Base-by-base conservation (phyloP, 2,888 invertebrate genomes). In the Tiliacea citrago region DNA sequence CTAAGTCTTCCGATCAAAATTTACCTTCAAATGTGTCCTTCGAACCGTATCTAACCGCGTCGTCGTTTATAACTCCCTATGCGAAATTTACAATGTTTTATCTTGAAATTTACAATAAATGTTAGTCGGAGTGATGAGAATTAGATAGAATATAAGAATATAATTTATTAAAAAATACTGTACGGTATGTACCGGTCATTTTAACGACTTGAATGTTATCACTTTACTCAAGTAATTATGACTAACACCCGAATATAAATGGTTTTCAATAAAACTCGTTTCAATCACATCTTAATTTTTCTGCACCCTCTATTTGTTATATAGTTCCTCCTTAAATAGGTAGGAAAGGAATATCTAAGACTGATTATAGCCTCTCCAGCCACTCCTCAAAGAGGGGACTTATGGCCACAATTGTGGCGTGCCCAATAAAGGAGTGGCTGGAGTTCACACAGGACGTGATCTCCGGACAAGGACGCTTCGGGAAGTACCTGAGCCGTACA, bases 171-270 rank as follows among this genome's bases (percentile, higher is more conserved):
- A 79, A 39, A 61, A 84, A 69, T 82, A 88, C 88, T 90, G 89
- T 85, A 87, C 90, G 91, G 91, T 89, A 88, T 88, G 88, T 91
- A 88, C 92, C 91, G 88, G 81, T 91, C 83, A 89, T 90, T 93
- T 91, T 90, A 92, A 92, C 88, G 90, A 94, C 92, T 93, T 94
- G 91, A 92, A 95, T 95, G 94, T 95, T 95, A 94, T 94, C 93
- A 95, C 93, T 94, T 93, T 94, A 94, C 93, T 96, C 94, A 92
- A 93, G 92, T 92, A 93, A 90, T 93, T 93, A 90, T 84, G 92
- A 89, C 84, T 91, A 92, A 94, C 93, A 95, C 93, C 92, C 92
- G 91, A 93, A 92, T 92, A 94, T 95, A 95, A 95, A 96, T 95
- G 95, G 94, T 96, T 96, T 96, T 93, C 92, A 94, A 92, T 93